Evolutionary conservation across 2,797 vertebrate genomes (phyloP).

Genomic region (Lycodopsis pacificus): DNA sequence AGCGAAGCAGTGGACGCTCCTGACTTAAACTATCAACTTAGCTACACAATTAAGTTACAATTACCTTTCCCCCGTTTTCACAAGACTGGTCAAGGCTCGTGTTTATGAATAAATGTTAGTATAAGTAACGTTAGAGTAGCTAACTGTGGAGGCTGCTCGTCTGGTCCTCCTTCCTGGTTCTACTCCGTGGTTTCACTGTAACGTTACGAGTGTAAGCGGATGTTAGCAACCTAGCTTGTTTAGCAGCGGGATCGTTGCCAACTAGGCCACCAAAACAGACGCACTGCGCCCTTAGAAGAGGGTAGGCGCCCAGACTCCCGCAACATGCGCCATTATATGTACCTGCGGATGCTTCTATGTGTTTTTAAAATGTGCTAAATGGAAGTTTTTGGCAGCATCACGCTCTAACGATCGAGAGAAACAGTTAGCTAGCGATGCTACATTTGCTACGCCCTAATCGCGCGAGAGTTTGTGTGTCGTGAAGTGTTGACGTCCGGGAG

Average conservation of each 20-base stretch:
- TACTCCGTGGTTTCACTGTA: not conserved
- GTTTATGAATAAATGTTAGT: not conserved
- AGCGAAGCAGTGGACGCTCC: not conserved
- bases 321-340: not conserved
- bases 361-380: not conserved
- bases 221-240: slow-evolving; percentile 58
- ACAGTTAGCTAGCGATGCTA: slow-evolving; percentile 39
- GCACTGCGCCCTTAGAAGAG: not conserved
- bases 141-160: slow-evolving; percentile 37
- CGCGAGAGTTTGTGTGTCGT: slow-evolving; percentile 60
- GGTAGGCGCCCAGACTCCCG: accelerated
- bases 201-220: slow-evolving; percentile 21
- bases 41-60: not conserved
- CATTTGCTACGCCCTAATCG: not conserved
- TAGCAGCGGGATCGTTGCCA: slow-evolving; percentile 23
- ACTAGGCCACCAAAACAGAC: slow-evolving; percentile 10
- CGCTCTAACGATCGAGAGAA: slow-evolving; percentile 4
- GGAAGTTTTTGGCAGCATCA: not conserved
- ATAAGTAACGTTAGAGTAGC: not conserved
- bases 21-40: not conserved
- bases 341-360: accelerated
- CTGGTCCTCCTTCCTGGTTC: slow-evolving; percentile 73
- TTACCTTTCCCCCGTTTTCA: slow-evolving; percentile 47
- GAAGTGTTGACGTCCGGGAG: not conserved
- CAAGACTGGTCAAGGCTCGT: not conserved